A percentile compares a stretch with the other conserved stretches of the same genome.
These are phyloP conservation scores for Rhombomys opimus DNA, from an alignment of 2,113 vertebrate species.

Conservation along the genomic window DNA sequence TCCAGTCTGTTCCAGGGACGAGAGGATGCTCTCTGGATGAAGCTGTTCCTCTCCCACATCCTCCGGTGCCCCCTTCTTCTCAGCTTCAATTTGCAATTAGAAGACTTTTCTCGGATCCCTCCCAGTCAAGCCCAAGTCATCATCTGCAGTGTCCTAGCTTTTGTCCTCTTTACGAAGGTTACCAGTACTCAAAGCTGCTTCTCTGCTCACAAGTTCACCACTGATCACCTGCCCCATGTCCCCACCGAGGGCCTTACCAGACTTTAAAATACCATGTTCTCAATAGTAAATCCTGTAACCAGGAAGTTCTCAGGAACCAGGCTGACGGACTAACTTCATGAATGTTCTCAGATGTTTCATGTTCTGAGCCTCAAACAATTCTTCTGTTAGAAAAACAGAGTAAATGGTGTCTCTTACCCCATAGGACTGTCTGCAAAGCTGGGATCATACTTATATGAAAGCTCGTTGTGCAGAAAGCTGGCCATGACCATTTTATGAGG, in stretches of 20 bases:
- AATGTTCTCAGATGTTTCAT: constrained; percentile 18
- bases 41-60: not conserved
- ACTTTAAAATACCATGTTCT: not conserved
- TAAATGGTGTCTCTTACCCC: constrained; percentile 11
- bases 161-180: not conserved
- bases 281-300: not conserved
- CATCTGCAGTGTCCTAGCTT: not conserved
- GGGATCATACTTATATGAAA: constrained; percentile 4
- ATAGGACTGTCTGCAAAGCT: not conserved
- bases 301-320: not conserved
- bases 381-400: constrained; percentile 13
- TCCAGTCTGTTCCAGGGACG: not conserved
- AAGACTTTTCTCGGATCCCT: not conserved
- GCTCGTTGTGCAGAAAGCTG: not conserved
- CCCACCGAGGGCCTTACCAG: not conserved
- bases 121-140: fast-evolving
- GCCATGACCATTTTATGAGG: constrained; percentile 30
- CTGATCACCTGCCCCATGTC: not conserved
- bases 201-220: not conserved
- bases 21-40: not conserved
- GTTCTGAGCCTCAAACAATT: constrained; percentile 25
- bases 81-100: not conserved
- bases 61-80: not conserved
- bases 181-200: not conserved
- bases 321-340: not conserved